Evolutionary conservation across 2,888 invertebrate species (phyloP).

Genomic region (Aquatica leii): DNA sequence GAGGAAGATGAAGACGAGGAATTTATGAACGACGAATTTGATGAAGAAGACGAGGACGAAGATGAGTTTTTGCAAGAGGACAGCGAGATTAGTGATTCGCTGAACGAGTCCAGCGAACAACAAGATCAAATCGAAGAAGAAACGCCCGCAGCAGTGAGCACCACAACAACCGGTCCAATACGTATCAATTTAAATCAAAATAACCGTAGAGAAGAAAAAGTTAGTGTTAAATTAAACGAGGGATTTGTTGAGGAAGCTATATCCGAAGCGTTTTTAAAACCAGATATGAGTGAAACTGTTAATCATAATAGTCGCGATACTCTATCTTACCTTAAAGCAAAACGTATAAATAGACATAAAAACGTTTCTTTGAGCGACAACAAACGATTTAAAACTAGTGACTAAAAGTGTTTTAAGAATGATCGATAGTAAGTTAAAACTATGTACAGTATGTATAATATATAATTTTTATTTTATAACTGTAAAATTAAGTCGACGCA

Average conservation of each 20-base stretch:
- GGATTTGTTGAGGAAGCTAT: slow-evolving; percentile 44
- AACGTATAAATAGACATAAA: slow-evolving; percentile 57
- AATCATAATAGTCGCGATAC: slow-evolving; percentile 54
- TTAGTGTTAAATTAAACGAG: slow-evolving; percentile 38
- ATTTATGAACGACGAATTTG: slow-evolving; percentile 38
- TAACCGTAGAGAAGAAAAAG: slow-evolving; percentile 11
- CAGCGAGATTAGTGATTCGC: slow-evolving; percentile 38
- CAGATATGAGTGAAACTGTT: slow-evolving; percentile 52
- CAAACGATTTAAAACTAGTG: slow-evolving; percentile 48
- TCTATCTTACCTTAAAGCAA: slow-evolving; percentile 57
- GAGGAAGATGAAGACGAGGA: slow-evolving; percentile 40
- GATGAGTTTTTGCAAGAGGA: slow-evolving; percentile 48
- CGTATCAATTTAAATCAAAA: slow-evolving; percentile 13
- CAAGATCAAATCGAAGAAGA: slow-evolving; percentile 24
- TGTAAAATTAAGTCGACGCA: not conserved
- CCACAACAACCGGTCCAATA: slow-evolving; percentile 9
- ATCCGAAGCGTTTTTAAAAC: slow-evolving; percentile 43
- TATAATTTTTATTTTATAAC: too few species aligned
- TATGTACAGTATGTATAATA: slow-evolving; percentile 5
- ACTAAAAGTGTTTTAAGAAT: slow-evolving; percentile 6
- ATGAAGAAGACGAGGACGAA: slow-evolving; percentile 40
- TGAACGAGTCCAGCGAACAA: slow-evolving; percentile 23
- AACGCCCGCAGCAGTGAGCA: not conserved
- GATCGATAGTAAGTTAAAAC: slow-evolving; percentile 12
- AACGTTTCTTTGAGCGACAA: slow-evolving; percentile 43